phyloP scores from a whole-genome alignment of 2,797 vertebrate genomes.

The Scolopax rusticola region DNA sequence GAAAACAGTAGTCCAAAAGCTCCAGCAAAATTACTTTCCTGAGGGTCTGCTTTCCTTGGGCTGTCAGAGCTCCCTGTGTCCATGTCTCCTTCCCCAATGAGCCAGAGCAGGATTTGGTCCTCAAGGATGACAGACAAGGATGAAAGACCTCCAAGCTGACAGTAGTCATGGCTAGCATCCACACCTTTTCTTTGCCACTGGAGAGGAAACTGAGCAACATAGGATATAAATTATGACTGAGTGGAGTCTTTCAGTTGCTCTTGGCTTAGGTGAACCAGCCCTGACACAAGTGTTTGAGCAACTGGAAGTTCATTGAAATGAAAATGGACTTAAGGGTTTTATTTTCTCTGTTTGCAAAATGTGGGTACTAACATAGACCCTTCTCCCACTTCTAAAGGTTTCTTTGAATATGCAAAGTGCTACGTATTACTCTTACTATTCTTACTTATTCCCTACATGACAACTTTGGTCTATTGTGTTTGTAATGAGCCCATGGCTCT shows the following conservation, averaged over 20 bases:
- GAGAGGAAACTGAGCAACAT: background rate
- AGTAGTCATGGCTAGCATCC: fast-evolving
- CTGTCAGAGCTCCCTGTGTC: background rate
- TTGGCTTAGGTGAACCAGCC: background rate
- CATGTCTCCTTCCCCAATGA: background rate
- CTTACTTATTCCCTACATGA: background rate
- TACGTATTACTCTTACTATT: background rate
- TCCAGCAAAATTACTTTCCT: background rate
- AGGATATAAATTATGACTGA: fast-evolving
- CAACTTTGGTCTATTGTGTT: background rate
- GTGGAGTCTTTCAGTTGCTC: background rate
- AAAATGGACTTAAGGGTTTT: background rate
- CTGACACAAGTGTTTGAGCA: background rate
- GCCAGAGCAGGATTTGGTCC: background rate
- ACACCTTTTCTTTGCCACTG: background rate
- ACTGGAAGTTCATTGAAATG: background rate
- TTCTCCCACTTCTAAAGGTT: background rate
- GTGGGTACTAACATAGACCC: background rate
- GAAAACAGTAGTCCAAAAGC: background rate
- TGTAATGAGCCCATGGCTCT: background rate
- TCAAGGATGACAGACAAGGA: background rate
- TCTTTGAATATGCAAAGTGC: background rate
- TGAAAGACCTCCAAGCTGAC: background rate
- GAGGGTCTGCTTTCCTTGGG: background rate
- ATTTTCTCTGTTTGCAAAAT: background rate